Percentiles rank a stretch among this genome's conserved stretches.
Evolutionary conservation across 2,113 vertebrate species (phyloP).

Genomic region (Crocuta crocuta): DNA sequence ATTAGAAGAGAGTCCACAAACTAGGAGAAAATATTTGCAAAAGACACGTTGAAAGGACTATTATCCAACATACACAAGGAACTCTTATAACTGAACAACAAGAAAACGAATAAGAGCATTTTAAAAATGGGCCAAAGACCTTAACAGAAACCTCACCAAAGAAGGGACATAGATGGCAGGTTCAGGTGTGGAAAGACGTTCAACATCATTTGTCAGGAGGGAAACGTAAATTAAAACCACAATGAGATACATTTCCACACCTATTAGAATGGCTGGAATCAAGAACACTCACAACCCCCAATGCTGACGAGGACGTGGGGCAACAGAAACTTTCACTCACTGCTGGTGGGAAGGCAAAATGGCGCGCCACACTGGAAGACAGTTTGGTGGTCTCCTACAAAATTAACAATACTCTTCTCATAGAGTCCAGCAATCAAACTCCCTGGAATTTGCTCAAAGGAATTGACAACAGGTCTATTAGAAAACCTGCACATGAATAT

Average conservation of each 20-base stretch:
- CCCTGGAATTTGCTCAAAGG: background rate
- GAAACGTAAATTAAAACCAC: background rate
- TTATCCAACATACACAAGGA: background rate
- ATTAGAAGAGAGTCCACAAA: background rate
- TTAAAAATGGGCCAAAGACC: background rate
- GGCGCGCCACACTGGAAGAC: background rate
- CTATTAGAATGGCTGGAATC: background rate
- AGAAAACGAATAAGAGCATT: background rate
- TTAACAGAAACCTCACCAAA: background rate
- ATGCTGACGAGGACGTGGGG: background rate
- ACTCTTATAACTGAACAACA: background rate
- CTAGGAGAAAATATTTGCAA: background rate
- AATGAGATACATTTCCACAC: background rate
- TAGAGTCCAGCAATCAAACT: background rate
- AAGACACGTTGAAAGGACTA: background rate
- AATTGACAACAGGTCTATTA: background rate
- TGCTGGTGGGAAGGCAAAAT: background rate
- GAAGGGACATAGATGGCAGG: background rate
- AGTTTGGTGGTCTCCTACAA: background rate
- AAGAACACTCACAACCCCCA: background rate
- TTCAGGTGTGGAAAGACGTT: background rate
- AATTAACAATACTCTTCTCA: background rate
- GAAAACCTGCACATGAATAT: background rate
- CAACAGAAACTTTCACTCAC: too few species aligned
- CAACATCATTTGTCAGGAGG: background rate